A percentile compares a stretch with the other conserved stretches of the same genome.
phyloP scores from a whole-genome alignment of 2,797 vertebrate genomes.

The Syngnathus rostellatus region DNA sequence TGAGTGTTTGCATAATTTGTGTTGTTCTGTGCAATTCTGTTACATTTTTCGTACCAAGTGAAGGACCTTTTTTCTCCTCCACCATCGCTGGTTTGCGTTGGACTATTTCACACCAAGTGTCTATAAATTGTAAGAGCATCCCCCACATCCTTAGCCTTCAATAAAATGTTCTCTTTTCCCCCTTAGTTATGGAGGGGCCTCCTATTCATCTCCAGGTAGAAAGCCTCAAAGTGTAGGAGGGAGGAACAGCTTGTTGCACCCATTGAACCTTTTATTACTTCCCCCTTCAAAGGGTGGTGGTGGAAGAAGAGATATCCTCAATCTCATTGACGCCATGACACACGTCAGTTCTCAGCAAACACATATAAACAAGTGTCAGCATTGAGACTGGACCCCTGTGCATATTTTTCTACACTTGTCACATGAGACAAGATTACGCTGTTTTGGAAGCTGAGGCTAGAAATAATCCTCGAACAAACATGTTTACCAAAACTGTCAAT shows the following conservation, averaged over 20 bases:
- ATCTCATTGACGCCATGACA: slow-evolving; percentile 57
- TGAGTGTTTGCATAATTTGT: background rate
- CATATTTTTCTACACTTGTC: slow-evolving; percentile 34
- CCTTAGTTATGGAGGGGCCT: slow-evolving; percentile 62
- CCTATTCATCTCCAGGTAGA: slow-evolving; percentile 75
- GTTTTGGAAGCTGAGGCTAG: slow-evolving; percentile 17
- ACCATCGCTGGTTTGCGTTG: slow-evolving; percentile 13
- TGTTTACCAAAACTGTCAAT: slow-evolving; percentile 30
- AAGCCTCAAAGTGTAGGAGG: slow-evolving; percentile 64
- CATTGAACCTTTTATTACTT: slow-evolving; percentile 71
- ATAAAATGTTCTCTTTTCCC: slow-evolving; percentile 59
- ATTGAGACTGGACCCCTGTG: slow-evolving; percentile 29
- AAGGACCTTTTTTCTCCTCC: slow-evolving; percentile 8
- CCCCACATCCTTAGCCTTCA: slow-evolving; percentile 52
- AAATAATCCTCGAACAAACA: slow-evolving; percentile 53
- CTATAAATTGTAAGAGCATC: slow-evolving; percentile 37
- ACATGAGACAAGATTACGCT: slow-evolving; percentile 41
- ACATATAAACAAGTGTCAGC: slow-evolving; percentile 39
- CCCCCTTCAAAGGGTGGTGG: slow-evolving; percentile 65
- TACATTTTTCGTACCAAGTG: background rate
- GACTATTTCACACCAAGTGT: slow-evolving; percentile 52
- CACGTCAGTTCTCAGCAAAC: slow-evolving; percentile 37
- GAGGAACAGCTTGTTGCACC: slow-evolving; percentile 69
- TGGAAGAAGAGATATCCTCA: slow-evolving; percentile 53
- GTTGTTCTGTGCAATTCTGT: background rate